These are phyloP conservation scores for Oophaga pumilio DNA, from an alignment of 2,113 vertebrate species.

Conservation along the genomic window DNA sequence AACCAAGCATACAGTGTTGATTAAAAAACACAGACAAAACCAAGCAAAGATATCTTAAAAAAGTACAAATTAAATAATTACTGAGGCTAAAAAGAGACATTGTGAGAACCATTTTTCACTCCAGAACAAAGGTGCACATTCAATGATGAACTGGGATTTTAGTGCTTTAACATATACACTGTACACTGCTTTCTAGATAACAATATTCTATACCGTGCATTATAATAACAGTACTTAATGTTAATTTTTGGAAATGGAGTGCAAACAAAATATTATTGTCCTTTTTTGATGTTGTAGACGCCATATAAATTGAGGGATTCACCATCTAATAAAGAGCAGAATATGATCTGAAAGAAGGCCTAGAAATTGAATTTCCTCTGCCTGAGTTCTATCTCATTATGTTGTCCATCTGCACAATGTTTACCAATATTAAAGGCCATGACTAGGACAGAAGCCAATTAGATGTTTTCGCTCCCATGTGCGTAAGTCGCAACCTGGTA, in stretches of 20 bases:
- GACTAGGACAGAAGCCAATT: constrained; percentile 33
- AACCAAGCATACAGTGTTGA: too few relatives aligned
- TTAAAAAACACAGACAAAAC: too few relatives aligned
- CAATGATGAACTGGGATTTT: too few relatives aligned
- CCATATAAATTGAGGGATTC: neutral
- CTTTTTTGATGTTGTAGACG: neutral
- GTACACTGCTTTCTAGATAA: neutral
- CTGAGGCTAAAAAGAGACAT: too few relatives aligned
- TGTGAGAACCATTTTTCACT: too few relatives aligned
- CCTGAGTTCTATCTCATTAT: constrained; percentile 22
- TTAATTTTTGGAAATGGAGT: neutral
- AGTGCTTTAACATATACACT: neutral
- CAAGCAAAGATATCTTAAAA: too few relatives aligned
- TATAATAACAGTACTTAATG: neutral
- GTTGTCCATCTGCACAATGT: constrained; percentile 41
- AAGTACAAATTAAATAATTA: too few relatives aligned
- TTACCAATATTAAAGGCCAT: constrained; percentile 30
- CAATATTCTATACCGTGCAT: too few relatives aligned
- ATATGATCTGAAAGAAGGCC: neutral
- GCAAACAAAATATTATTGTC: neutral
- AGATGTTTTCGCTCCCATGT: constrained; percentile 3
- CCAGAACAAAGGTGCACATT: too few relatives aligned
- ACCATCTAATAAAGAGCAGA: neutral
- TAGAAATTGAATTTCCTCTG: neutral
- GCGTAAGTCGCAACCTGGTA: neutral